phyloP scores from a whole-genome alignment of 2,888 invertebrate genomes.

The Coecobrya sp. region DNA sequence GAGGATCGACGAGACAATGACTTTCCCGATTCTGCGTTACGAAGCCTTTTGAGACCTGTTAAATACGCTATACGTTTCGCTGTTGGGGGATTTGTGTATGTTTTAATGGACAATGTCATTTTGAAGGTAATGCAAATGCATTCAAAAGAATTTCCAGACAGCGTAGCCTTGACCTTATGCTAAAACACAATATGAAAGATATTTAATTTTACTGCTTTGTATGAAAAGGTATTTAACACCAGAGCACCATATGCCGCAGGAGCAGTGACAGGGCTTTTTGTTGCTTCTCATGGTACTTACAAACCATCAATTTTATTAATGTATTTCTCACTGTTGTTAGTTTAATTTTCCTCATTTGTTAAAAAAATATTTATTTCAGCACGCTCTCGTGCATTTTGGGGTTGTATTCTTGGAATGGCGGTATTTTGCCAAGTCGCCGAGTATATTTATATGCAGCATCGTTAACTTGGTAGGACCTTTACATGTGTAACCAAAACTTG shows the following conservation, averaged over 20 bases:
- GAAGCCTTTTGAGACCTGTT: background rate
- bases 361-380: background rate
- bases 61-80: slow-evolving; percentile 17
- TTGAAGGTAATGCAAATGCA: background rate
- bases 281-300: too few species aligned
- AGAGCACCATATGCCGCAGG: slow-evolving; percentile 44
- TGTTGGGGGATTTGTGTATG: slow-evolving; percentile 60
- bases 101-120: slow-evolving; percentile 29
- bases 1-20: background rate
- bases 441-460: background rate
- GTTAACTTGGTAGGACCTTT: background rate
- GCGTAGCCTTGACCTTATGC: background rate
- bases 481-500: too few species aligned
- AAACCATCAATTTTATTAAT: too few species aligned
- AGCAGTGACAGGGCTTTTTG: slow-evolving; percentile 48
- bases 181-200: too few species aligned
- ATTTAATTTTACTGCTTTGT: too few species aligned
- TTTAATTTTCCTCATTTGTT: background rate
- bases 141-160: background rate
- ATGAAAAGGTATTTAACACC: background rate
- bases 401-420: background rate
- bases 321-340: too few species aligned
- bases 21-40: background rate
- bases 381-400: background rate
- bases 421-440: slow-evolving; percentile 15